Percentiles rank a stretch among this genome's conserved stretches.
Conservation (phyloP, 64 coral and sea anemone species). For the Cladopsammia gracilis region DNA sequence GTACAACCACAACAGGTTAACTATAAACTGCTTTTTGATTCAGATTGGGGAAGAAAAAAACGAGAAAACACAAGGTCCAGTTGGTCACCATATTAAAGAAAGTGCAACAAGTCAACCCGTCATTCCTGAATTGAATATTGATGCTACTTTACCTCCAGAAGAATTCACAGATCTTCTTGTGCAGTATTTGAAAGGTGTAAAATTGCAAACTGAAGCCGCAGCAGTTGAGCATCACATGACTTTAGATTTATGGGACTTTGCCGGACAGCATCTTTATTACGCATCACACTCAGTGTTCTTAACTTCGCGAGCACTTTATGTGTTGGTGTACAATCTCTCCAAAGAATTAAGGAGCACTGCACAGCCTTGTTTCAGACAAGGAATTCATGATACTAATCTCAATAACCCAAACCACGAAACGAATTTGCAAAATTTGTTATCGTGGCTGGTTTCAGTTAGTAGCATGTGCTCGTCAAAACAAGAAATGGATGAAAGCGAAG, state of each 20-base stretch:
- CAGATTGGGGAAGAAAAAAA: no score
- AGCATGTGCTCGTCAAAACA: neutral
- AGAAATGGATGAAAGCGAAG: neutral
- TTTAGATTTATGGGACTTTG: conserved; percentile 47
- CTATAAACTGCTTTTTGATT: no score
- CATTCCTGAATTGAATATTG: no score
- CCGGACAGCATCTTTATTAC: conserved; percentile 32
- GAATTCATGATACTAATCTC: neutral
- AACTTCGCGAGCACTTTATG: neutral
- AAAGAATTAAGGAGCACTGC: conserved; percentile 20
- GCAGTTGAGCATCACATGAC: neutral
- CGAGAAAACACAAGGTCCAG: no score
- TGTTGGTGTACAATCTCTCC: conserved; percentile 34
- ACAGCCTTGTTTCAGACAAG: conserved; percentile 45
- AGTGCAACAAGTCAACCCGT: no score
- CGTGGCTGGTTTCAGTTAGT: conserved; percentile 30
- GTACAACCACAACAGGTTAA: no score
- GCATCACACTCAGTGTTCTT: conserved; percentile 46
- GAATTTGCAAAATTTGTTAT: conserved; percentile 33
- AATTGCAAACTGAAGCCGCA: no score
- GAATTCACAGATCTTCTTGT: no score
- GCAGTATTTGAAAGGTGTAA: no score
- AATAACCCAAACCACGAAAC: conserved; percentile 5
- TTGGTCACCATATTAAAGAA: no score
- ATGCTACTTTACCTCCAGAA: no score